Evolutionary conservation across 2,888 invertebrate genomes (phyloP).

Genomic region (Timema cristinae): DNA sequence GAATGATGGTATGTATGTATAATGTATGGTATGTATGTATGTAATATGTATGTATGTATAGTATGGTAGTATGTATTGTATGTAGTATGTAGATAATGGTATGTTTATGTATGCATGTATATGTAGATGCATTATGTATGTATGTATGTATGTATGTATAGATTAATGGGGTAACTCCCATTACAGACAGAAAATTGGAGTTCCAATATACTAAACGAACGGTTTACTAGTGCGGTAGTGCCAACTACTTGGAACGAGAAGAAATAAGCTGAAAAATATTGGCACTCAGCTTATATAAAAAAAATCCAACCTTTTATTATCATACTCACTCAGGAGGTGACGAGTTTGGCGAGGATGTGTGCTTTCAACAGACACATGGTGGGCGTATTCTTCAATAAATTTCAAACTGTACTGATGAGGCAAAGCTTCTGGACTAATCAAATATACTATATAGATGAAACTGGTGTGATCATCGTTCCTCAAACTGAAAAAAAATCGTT

Average conservation of each 20-base stretch:
- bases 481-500: conserved; percentile 5
- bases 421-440: neutral
- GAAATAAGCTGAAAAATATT: conserved; percentile 25
- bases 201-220: no score
- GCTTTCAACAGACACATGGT: conserved; percentile 29
- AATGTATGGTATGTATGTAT: no score
- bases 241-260: conserved; percentile 26
- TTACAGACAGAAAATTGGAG: no score
- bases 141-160: no score
- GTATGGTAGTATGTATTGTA: no score
- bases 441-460: conserved; percentile 11
- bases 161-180: no score
- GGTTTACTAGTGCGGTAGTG: no score
- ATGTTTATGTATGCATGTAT: no score
- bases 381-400: conserved; percentile 24
- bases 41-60: no score
- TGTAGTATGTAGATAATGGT: no score
- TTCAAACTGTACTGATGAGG: conserved; percentile 20
- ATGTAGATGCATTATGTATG: no score
- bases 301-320: conserved; percentile 21
- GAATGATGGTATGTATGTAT: no score
- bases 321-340: conserved; percentile 27
- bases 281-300: conserved; percentile 23
- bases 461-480: neutral
- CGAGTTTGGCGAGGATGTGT: conserved; percentile 24